phyloP scores from a whole-genome alignment of 2,888 invertebrate species.

The Coelinius sp. region DNA sequence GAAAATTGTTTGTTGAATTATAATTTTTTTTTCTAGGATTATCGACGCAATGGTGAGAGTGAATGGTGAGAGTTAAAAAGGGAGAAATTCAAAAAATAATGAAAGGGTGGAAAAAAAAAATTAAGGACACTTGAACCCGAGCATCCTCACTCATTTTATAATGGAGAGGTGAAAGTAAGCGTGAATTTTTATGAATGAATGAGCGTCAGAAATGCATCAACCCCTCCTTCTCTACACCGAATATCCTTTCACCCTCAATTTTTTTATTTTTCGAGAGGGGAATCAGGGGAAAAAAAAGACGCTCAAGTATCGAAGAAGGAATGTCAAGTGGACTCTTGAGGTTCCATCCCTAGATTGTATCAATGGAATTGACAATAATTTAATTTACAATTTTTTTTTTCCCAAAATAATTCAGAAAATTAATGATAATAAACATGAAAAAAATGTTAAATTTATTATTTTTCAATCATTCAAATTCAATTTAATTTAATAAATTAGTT shows the following conservation, averaged over 20 bases:
- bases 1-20: too few species aligned
- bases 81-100: neutral
- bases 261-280: slow-evolving; percentile 18
- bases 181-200: slow-evolving; percentile 62
- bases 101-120: slow-evolving; percentile 19
- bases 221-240: neutral
- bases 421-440: too few species aligned
- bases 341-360: slow-evolving; percentile 64
- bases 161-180: slow-evolving; percentile 40
- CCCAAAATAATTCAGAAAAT: too few species aligned
- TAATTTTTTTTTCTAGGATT: too few species aligned
- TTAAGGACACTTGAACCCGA: slow-evolving; percentile 6
- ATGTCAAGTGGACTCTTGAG: slow-evolving; percentile 42
- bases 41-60: too few species aligned
- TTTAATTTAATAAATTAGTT: neutral
- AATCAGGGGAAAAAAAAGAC: slow-evolving; percentile 17
- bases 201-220: slow-evolving; percentile 35
- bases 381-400: too few species aligned
- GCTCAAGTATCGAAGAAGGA: slow-evolving; percentile 21
- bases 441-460: neutral
- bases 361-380: slow-evolving; percentile 59
- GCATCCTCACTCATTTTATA: slow-evolving; percentile 17
- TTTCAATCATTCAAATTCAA: neutral
- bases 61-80: too few species aligned
- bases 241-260: slow-evolving; percentile 31